phyloP scores from a whole-genome alignment of 2,888 invertebrate species.

The Apotomis betuletana region DNA sequence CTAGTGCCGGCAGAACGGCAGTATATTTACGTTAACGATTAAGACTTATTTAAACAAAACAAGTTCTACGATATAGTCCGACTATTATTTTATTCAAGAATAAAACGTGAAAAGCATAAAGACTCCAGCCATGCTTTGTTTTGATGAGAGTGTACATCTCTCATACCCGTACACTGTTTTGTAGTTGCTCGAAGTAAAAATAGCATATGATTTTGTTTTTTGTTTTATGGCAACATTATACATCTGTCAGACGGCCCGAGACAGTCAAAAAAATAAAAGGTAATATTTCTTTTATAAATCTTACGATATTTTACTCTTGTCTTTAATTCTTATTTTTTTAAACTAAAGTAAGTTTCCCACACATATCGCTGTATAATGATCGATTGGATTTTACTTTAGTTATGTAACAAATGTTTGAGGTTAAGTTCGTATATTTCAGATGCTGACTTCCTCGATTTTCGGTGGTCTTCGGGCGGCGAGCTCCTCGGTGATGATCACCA shows the following conservation, averaged over 20 bases:
- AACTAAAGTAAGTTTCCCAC: not conserved
- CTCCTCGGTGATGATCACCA: slow-evolving; percentile 80
- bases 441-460: slow-evolving; percentile 82
- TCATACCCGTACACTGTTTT: too few relatives aligned
- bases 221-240: slow-evolving; percentile 34
- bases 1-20: too few relatives aligned
- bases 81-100: too few relatives aligned
- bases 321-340: slow-evolving; percentile 24
- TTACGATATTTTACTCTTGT: slow-evolving; percentile 1
- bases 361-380: not conserved
- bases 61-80: too few relatives aligned
- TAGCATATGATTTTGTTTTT: not conserved
- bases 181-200: not conserved
- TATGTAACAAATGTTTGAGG: slow-evolving; percentile 70
- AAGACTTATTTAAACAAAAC: too few relatives aligned
- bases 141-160: too few relatives aligned
- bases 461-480: slow-evolving; percentile 78
- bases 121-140: too few relatives aligned
- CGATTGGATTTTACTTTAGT: slow-evolving; percentile 45
- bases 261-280: slow-evolving; percentile 56
- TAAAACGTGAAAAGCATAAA: too few relatives aligned
- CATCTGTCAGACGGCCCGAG: slow-evolving; percentile 53
- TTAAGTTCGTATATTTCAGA: slow-evolving; percentile 75
- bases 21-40: too few relatives aligned
- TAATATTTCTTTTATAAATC: slow-evolving; percentile 45